Evolutionary conservation across 2,113 vertebrate species (phyloP), one percentile per base, ranked within the genome.

Genomic region (Oenanthe melanoleuca): DNA sequence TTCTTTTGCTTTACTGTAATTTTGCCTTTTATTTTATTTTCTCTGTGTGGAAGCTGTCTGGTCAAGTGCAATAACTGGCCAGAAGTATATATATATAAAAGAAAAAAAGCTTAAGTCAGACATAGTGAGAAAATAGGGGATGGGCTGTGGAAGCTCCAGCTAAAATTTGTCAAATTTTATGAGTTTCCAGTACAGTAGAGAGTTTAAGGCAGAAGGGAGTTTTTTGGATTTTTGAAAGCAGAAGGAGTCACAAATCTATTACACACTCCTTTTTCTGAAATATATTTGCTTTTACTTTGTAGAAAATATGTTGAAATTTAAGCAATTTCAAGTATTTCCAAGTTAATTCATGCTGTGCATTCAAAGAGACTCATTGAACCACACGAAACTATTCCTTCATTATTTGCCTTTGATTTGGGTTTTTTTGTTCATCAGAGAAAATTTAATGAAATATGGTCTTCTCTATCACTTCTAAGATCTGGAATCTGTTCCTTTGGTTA

Each of bases 401-500:
- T 70, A n/a, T 91, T 84, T 91, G 34, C 9, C 49, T 91, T 86
- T 73, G 72, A 65, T 80, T 83, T 80, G 33, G 6, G 9, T 31
- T 79, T 61, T 64, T 82, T 80, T 57, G 38, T 84, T 90, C 47
- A 57, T 85, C 56, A 92, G 70, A 42, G 26, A 86, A 94, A 83
- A 77, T 78, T 18, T 91, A 93, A 80, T 88, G 74, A 86, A 94
- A 91, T 87, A 16, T 66, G 44, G 13, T 82, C 57, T 91, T 95
- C 49, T 89, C 52, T 88, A 56, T 63, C 34, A 59, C 34, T 94
- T 83, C 67, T 80, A 56, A 88, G 88, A 74, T 61, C 72, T 89
- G 33, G 45, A 92, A 85, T 92, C 73, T 88, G 50, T 86, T 95
- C 74, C 65, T 92, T 91, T 91, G 56, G 52, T 80, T 87, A 49